phyloP scores from a whole-genome alignment of 2,888 invertebrate species.

The Tenodera sinensis region DNA sequence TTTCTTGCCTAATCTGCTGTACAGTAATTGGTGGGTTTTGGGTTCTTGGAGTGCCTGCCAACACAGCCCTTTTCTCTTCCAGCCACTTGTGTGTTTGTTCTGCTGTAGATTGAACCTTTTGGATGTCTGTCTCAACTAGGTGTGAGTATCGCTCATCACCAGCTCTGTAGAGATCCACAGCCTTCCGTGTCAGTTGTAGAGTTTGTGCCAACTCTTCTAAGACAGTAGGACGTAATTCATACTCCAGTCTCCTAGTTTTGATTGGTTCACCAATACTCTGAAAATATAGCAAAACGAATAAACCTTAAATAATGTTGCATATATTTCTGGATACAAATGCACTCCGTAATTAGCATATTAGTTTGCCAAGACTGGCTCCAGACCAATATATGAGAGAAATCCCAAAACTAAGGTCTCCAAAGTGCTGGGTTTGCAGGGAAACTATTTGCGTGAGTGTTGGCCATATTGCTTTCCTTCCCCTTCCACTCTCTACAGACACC shows the following conservation, averaged over 20 bases:
- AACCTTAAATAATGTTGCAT: too few species aligned
- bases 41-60: constrained; percentile 63
- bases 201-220: constrained; percentile 76
- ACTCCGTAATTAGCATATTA: too few species aligned
- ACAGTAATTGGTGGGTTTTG: constrained; percentile 73
- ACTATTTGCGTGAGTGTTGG: too few species aligned
- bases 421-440: too few species aligned
- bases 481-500: too few species aligned
- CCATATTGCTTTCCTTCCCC: too few species aligned
- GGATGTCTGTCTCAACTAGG: constrained; percentile 75
- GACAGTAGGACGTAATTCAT: constrained; percentile 71
- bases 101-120: constrained; percentile 66
- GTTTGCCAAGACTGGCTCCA: too few species aligned
- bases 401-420: too few species aligned
- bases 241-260: constrained; percentile 76
- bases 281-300: not conserved
- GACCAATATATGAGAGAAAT: too few species aligned
- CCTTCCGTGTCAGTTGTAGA: constrained; percentile 77
- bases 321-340: too few species aligned
- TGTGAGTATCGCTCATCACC: constrained; percentile 58
- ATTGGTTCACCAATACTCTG: constrained; percentile 69
- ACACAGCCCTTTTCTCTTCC: constrained; percentile 67
- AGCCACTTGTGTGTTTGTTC: constrained; percentile 77
- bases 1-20: constrained; percentile 74
- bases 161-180: constrained; percentile 64